Evolutionary conservation across 2,113 vertebrate species (phyloP), one percentile per base, ranked within the genome.

Genomic region (Petrocephalus zakoni): DNA sequence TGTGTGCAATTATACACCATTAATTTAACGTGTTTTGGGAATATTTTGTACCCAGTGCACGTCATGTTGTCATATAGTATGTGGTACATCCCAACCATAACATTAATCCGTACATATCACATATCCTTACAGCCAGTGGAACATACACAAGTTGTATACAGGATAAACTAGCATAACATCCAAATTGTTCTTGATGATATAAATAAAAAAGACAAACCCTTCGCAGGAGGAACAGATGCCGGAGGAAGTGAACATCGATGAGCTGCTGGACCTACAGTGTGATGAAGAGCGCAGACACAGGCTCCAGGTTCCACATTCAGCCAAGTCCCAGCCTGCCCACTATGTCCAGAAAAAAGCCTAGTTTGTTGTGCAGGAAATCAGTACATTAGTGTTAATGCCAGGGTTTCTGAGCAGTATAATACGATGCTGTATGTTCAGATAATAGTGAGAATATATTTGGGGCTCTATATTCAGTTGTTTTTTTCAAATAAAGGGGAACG

Each of bases 221-320:
- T 88, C 58, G 53, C 91, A 96, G 96, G 96, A 96, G 86, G 93
- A 94, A 2, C 92, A 95, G n/a, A 96, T 96, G 94, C 96, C 96
- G 0, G 96, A 96, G 42, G 96, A 96, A 88, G 94, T 96, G 90
- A 96, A 96, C 90, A 96, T 96, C 0, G 96, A 96, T 0, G 95
- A 96, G 5, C 64, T 96, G 51, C 86, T 96, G 90, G 95, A 96
- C 87, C 86, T 96, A 86, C 93, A 94, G 25, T 94, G 87, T 9
- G 96, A 96, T 22, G 95, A 95, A 61, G 94, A 96, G 42, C 90
- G 95, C 88, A 90, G 89, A 1, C 89, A 21, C 61, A 94, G 93
- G 72, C 92, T 96, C 47, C 94, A 94, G 95, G 96, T 96, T 46
- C 49, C 10, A 25, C 75, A 8, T 87, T 81, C 25, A 29, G 4